Base-by-base conservation (phyloP, 2,113 vertebrate genomes). In the Galemys pyrenaicus region DNA sequence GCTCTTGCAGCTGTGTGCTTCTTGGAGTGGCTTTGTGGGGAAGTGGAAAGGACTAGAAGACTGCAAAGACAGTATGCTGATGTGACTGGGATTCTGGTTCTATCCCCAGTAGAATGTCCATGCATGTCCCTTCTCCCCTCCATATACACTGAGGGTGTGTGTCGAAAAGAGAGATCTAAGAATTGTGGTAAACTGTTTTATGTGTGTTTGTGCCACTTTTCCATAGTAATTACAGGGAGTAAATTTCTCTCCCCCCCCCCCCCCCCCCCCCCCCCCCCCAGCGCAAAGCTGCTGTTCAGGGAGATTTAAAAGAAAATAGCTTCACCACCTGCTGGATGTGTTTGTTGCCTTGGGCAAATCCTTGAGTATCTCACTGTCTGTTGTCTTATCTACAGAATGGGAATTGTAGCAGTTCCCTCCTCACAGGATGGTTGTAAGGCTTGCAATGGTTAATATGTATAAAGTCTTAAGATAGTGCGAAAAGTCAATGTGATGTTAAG, bases 201-300 rank as follows among this genome's bases (percentile, higher is more conserved):
- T 60, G 32, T 35, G 2, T 64, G 51, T 80, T 83, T 91, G 28
- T 87, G 88, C 28, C 30, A 51, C 80, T 88, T 91, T 37, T 79
- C 20, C 37, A 22, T 28, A 37, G 15, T 51, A 44, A 65, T 68
- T 30, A 30, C 20, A 19, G 17, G 70, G 81, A 11, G n/a, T 85
- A 67, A 81, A 62, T 79, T 46, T n/a, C n/a, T n/a, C n/a, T n/a
- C n/a, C n/a, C n/a, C n/a, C n/a, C n/a, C n/a, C n/a, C n/a, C n/a
- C n/a, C n/a, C n/a, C n/a, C n/a, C n/a, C n/a, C n/a, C n/a, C n/a
- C n/a, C n/a, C n/a, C n/a, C n/a, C n/a, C n/a, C n/a, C n/a, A n/a
- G n/a, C n/a, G n/a, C n/a, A 84, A 24, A 83, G 87, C n/a, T 70
- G 83, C 86, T 67, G 39, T 78, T 94, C 62, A 87, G 74, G 78